Evolutionary conservation across 2,113 vertebrate species (phyloP).

Genomic region (Sminthopsis crassicaudata): DNA sequence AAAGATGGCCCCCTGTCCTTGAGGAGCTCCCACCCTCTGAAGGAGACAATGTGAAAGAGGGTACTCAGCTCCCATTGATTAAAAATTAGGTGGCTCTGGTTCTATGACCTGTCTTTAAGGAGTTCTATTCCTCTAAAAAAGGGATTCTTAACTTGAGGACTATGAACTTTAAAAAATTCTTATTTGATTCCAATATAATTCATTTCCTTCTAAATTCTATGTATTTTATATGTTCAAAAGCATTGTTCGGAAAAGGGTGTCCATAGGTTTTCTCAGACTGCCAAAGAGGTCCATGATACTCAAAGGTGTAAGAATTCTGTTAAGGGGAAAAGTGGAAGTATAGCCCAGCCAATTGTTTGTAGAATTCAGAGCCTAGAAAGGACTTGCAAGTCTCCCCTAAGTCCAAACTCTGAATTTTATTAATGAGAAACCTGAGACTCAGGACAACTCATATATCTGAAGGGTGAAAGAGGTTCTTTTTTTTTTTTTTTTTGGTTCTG

Average conservation of each 20-base stretch:
- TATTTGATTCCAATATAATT: not conserved
- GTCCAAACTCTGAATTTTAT: not conserved
- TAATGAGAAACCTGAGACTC: not conserved
- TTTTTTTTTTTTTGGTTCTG: not conserved
- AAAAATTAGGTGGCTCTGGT: not conserved
- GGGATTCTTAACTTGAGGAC: not conserved
- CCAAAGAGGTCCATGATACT: not conserved
- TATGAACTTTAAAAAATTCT: not conserved
- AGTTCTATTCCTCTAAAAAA: not conserved
- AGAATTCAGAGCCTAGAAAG: not conserved
- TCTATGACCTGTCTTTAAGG: not conserved
- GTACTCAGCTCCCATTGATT: not conserved
- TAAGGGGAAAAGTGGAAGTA: not conserved
- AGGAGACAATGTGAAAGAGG: not conserved
- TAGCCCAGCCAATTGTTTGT: not conserved
- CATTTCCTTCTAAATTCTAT: not conserved
- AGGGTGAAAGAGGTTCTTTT: not conserved
- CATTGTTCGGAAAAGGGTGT: not conserved
- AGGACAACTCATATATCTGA: not conserved
- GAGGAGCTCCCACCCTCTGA: not conserved
- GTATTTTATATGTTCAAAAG: not conserved
- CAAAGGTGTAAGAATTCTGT: not conserved
- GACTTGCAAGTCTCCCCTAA: not conserved
- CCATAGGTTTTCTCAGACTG: not conserved
- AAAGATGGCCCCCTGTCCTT: not conserved